Percentiles rank a stretch among this genome's conserved stretches.
Evolutionary conservation across 2,888 invertebrate species (phyloP).

Genomic region (Serripes groenlandicus): DNA sequence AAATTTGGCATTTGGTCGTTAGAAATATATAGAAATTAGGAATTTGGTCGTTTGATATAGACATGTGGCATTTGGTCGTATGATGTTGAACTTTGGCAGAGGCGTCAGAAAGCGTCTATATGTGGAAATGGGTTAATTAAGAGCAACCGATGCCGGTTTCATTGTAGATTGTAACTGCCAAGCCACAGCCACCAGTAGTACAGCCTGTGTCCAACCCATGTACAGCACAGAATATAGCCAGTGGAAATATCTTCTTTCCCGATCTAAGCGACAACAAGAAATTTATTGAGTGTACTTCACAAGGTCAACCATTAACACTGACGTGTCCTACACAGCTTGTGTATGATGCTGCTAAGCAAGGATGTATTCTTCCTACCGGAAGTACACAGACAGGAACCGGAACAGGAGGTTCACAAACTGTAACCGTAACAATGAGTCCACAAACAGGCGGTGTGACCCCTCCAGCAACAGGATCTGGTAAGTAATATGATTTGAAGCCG

Average conservation of each 20-base stretch:
- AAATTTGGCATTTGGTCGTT: no score
- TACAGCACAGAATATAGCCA: constrained; percentile 58
- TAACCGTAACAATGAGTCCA: constrained; percentile 4
- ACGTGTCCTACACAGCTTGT: constrained; percentile 67
- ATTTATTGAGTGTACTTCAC: constrained; percentile 69
- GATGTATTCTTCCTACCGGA: constrained; percentile 63
- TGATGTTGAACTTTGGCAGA: no score
- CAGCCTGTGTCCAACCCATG: constrained; percentile 53
- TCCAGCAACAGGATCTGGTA: background rate
- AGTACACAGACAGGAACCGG: constrained; percentile 34
- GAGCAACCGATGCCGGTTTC: no score
- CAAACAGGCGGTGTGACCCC: constrained; percentile 25
- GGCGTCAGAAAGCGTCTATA: no score
- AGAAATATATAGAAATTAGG: no score
- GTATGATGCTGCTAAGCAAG: constrained; percentile 58
- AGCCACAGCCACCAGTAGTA: background rate
- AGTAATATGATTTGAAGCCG: no score
- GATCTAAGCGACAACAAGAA: constrained; percentile 64
- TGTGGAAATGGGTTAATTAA: no score
- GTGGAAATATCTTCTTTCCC: constrained; percentile 61
- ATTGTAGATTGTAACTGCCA: no score
- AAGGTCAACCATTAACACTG: constrained; percentile 61
- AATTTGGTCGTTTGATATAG: no score
- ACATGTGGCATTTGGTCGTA: no score
- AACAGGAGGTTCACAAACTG: no score